Evolutionary conservation across 1,140 invertebrate genomes (phyloP).

Genomic region (Lethocerus indicus): DNA sequence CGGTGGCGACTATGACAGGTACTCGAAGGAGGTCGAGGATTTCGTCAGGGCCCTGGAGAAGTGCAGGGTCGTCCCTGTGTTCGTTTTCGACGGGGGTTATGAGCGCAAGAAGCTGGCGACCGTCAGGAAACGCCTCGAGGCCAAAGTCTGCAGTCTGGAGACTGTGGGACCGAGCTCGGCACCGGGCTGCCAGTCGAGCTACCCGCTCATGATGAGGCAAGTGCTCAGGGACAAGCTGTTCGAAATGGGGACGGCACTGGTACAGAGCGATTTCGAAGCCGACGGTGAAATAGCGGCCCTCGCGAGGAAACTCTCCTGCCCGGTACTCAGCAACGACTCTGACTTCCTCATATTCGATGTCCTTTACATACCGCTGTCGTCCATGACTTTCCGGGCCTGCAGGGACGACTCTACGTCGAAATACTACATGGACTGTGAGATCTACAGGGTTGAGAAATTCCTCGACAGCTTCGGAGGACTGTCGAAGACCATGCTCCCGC

Average conservation of each 20-base stretch:
- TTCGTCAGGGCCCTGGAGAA: slow-evolving; percentile 54
- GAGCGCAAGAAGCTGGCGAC: slow-evolving; percentile 61
- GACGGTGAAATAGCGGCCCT: slow-evolving; percentile 67
- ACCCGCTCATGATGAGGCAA: slow-evolving; percentile 49
- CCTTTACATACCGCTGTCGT: slow-evolving; percentile 59
- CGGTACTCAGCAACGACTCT: slow-evolving; percentile 75
- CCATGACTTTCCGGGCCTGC: slow-evolving; percentile 28
- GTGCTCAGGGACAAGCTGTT: slow-evolving; percentile 49
- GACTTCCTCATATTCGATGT: slow-evolving; percentile 82
- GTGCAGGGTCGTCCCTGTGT: slow-evolving; percentile 56
- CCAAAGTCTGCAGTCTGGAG: slow-evolving; percentile 30
- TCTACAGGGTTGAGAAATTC: slow-evolving; percentile 54
- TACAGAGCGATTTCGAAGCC: slow-evolving; percentile 67
- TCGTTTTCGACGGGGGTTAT: slow-evolving; percentile 70
- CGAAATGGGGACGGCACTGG: slow-evolving; percentile 42
- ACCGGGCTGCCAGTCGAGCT: slow-evolving; percentile 28
- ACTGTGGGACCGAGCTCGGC: slow-evolving; percentile 3
- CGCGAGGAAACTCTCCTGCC: slow-evolving; percentile 53
- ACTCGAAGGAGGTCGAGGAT: slow-evolving; percentile 34
- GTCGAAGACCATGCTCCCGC: slow-evolving; percentile 43
- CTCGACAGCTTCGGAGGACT: slow-evolving; percentile 43
- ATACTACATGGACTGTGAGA: slow-evolving; percentile 37
- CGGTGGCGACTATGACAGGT: slow-evolving; percentile 76
- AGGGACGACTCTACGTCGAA: slow-evolving; percentile 13
- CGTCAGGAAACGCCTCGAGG: slow-evolving; percentile 36